Percentiles rank a stretch among this genome's conserved stretches.
Conservation (phyloP, 2,113 vertebrate species). For the Alaudala cheleensis region DNA sequence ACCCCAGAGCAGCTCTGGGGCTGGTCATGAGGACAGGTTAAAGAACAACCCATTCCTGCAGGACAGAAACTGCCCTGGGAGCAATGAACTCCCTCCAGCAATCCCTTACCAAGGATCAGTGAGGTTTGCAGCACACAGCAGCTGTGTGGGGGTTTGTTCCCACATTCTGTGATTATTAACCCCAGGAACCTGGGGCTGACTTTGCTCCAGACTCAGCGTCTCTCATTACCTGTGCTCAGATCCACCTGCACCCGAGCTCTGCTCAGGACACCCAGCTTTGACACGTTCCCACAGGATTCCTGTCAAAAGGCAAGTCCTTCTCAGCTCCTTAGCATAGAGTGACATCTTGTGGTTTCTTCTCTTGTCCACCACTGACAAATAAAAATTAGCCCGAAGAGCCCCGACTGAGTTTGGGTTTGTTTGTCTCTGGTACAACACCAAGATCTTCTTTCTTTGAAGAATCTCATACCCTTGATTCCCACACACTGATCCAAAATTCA, state of each 20-base stretch:
- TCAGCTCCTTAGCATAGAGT: conserved; percentile 65
- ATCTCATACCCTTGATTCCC: not conserved
- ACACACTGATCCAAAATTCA: not conserved
- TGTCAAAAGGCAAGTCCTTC: not conserved
- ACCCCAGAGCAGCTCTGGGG: not conserved
- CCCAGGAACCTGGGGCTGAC: not conserved
- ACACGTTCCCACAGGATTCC: not conserved
- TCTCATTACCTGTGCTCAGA: not conserved
- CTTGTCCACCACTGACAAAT: not conserved
- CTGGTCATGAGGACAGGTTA: not conserved
- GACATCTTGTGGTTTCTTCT: conserved; percentile 75
- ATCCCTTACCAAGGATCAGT: too few species aligned
- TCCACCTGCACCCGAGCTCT: not conserved
- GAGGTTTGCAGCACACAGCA: not conserved
- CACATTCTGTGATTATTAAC: rapidly evolving
- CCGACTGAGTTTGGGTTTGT: not conserved
- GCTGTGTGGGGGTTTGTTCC: rapidly evolving
- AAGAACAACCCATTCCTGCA: not conserved
- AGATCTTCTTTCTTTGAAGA: not conserved
- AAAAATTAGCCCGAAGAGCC: not conserved
- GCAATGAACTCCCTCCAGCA: not conserved
- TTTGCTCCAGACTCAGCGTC: not conserved
- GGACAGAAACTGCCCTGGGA: not conserved
- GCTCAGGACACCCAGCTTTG: not conserved
- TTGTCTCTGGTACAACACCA: not conserved